Base-by-base conservation (phyloP, 2,888 invertebrate genomes). In the Priocnemis perturbator region DNA sequence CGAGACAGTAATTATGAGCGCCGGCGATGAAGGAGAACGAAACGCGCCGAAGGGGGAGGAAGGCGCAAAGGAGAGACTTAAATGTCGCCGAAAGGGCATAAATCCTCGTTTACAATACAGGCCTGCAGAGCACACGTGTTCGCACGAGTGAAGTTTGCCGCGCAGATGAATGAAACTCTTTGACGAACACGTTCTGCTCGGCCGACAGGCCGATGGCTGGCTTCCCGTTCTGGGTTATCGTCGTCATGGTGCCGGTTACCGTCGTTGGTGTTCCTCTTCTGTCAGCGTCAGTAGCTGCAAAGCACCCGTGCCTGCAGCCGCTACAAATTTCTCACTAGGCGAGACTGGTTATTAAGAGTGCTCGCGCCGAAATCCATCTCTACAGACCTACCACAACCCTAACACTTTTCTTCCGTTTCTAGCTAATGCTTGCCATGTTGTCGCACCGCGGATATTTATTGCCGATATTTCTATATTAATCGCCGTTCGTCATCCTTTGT, bases 131-230 rank as follows among this genome's bases (percentile, higher is more conserved):
- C 83, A 83, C 85, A 84, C 83, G 83, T 85, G 83, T 85, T 81
- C 74, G 74, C 65, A 64, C 78, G 84, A 85, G 79, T 85, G 84
- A 86, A 84, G 83, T 85, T 85, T 68, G 83, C 86, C 85, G 85
- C 85, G 71, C 74, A 65, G 76, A 81, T 79, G 79, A 79, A 81
- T 81, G 79, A 79, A 81, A 81, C 76, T 81, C 81, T 79, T 79
- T 78, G 81, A 81, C 76, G 76, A 74, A 60, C 68, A 53, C 69
- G 69, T 69, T 73, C 69, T 62, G 52, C 58, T 59, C 67, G 62
- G 59, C 62, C 60, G 64, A 60, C 61, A 67, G 37, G 55, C 64
- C 20, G 67, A 50, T 52, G 48, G 63, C 55, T 59, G 48, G 68
- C 79, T 68, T 77, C 65, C 67, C 78, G 74, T 80, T 76, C 80